Conservation (phyloP, 2,113 vertebrate genomes). For the Cacatua alba region DNA sequence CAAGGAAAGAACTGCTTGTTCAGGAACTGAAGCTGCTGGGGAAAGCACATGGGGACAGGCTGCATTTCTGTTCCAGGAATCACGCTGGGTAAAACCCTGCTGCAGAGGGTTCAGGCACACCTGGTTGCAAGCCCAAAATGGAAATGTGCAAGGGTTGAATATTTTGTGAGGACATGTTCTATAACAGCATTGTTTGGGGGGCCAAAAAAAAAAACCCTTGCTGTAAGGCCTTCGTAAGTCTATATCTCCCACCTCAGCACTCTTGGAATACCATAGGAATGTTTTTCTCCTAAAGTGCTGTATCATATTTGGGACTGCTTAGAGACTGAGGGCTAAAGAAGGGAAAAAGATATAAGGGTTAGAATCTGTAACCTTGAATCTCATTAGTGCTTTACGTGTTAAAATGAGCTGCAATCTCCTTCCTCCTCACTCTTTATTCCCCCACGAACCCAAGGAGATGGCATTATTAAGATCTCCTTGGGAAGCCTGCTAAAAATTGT, state of each 20-base stretch:
- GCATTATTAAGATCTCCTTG: background rate
- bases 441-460: background rate
- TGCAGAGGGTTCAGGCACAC: conserved; percentile 44
- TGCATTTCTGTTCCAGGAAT: conserved; percentile 48
- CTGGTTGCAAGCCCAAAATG: conserved; percentile 65
- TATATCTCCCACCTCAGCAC: conserved; percentile 25
- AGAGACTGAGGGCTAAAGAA: background rate
- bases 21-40: conserved; percentile 52
- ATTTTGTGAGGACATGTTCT: conserved; percentile 46
- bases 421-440: background rate
- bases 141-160: conserved; percentile 54
- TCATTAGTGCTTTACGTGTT: background rate
- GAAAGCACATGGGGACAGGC: conserved; percentile 34
- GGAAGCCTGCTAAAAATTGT: background rate
- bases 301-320: background rate
- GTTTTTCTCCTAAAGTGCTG: background rate
- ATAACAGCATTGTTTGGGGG: conserved; percentile 40
- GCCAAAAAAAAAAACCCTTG: background rate
- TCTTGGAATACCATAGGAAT: background rate
- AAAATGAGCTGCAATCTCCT: background rate
- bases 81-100: conserved; percentile 38
- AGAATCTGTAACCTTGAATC: background rate
- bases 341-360: background rate
- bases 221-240: background rate
- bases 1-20: conserved; percentile 59